Evolutionary conservation across 2,113 vertebrate genomes (phyloP), one percentile per base, ranked within the genome.

Genomic region (Tragulus kanchil): DNA sequence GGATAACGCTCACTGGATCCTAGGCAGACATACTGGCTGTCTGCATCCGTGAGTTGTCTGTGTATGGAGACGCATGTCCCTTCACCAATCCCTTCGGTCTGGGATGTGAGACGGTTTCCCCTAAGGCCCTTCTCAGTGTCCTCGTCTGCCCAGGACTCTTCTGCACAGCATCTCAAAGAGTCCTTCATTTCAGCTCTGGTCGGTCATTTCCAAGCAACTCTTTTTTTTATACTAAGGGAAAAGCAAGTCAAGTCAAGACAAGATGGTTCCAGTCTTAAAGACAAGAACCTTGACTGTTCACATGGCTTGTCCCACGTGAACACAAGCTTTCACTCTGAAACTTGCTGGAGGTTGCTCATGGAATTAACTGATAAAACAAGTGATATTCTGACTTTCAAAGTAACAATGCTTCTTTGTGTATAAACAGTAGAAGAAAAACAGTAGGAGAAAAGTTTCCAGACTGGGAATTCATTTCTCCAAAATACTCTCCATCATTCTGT

Each of bases 241-340:
- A n/a, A n/a, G 58, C 48, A 17, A 21, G 64, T 8, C 45, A 26
- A 14, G n/a, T n/a, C 19, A n/a, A 28, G 85, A 42, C 1, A 4
- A 42, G 48, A 56, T 0, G 12, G 8, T 2, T 52, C 4, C 17
- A 15, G 23, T 21, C 50, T 6, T 13, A 17, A 62, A 71, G 71
- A 15, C 21, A 11, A 31, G 28, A 0, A 1, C 3, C 52, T 36
- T 19, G 0, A 0, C 61, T 23, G 25, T 31, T 26, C 65, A 28
- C 59, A 3, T 8, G 23, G 25, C 28, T 59, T 19, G 67, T 67
- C 82, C 8, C 15, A 0, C 12, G 6, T 5, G 77, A 82, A 36
- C 0, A 1, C 12, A 82, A 45, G 45, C 61, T 45, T 50, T 14
- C 31, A 4, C 0, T 9, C 3, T 5, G 26, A 19, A n/a, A 54